These are phyloP conservation scores for Gorsachius goisagi DNA, from an alignment of 2,113 vertebrate genomes.

Conservation along the genomic window DNA sequence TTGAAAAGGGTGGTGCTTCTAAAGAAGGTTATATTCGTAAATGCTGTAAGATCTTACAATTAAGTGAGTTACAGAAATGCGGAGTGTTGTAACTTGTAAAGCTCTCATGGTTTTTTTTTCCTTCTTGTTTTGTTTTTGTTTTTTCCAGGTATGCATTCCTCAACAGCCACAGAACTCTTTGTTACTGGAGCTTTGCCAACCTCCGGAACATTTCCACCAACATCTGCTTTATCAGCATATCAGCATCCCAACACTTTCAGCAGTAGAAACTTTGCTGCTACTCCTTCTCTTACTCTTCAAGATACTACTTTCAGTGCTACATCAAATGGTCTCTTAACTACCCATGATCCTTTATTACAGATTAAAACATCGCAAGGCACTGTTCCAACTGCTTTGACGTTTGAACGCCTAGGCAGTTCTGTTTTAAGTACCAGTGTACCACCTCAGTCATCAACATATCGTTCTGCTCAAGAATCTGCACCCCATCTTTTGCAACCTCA, in stretches of 20 bases:
- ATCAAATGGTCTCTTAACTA: constrained; percentile 88
- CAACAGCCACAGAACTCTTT: constrained; percentile 88
- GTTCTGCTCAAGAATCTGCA: constrained; percentile 97
- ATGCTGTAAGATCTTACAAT: neutral
- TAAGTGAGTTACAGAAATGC: neutral
- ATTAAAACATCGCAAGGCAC: constrained; percentile 90
- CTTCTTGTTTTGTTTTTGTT: constrained; percentile 67
- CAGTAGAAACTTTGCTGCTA: constrained; percentile 87
- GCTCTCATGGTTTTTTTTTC: constrained; percentile 20
- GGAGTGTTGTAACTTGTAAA: neutral
- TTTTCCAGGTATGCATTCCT: constrained; percentile 88
- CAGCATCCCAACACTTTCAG: constrained; percentile 91
- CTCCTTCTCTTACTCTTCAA: constrained; percentile 88
- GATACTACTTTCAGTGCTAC: constrained; percentile 90
- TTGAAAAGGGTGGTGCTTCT: neutral
- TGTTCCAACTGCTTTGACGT: constrained; percentile 87
- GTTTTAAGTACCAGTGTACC: constrained; percentile 85
- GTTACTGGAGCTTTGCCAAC: constrained; percentile 92
- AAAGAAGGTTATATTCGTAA: neutral
- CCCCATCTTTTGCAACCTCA: constrained; percentile 97
- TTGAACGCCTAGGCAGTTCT: constrained; percentile 87
- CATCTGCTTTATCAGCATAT: constrained; percentile 87
- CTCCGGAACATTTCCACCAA: constrained; percentile 89
- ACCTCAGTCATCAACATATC: constrained; percentile 96
- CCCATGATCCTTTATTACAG: constrained; percentile 89